Percentiles rank a stretch among this genome's conserved stretches.
Conservation (phyloP, 2,113 vertebrate genomes). For the Mustela nigripes region DNA sequence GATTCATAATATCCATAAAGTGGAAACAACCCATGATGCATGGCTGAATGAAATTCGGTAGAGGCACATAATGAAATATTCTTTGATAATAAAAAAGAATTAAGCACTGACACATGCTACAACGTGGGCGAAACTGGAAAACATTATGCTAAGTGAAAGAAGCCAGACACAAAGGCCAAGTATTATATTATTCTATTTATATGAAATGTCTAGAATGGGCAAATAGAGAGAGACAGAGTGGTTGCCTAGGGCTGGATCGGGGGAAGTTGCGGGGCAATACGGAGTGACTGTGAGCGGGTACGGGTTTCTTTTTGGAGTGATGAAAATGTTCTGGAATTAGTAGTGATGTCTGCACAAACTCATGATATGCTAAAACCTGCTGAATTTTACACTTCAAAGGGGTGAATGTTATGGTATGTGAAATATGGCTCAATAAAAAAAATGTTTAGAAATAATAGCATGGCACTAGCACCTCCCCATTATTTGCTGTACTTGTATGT, state of each 20-base stretch:
- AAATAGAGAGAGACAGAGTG: slow-evolving; percentile 2
- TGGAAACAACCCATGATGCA: slow-evolving; percentile 1
- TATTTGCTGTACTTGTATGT: not conserved
- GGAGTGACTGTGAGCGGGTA: not conserved
- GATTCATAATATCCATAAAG: slow-evolving; percentile 13
- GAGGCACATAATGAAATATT: not conserved
- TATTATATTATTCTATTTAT: not conserved
- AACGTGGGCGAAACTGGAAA: not conserved
- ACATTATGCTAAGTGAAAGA: not conserved
- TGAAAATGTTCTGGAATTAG: slow-evolving; percentile 51
- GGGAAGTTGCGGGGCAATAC: not conserved
- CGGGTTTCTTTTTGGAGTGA: not conserved
- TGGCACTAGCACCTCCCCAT: not conserved
- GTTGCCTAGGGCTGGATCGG: not conserved
- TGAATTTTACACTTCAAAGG: slow-evolving; percentile 27
- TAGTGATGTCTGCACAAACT: slow-evolving; percentile 1
- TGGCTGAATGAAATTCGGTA: not conserved
- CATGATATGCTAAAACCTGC: not conserved
- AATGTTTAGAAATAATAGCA: not conserved
- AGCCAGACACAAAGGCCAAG: not conserved
- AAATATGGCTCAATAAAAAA: slow-evolving; percentile 40
- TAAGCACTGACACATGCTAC: not conserved
- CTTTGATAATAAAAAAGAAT: not conserved
- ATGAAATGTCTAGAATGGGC: slow-evolving; percentile 21
- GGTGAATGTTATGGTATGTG: slow-evolving; percentile 19